Percentiles rank a stretch among this genome's conserved stretches.
phyloP scores from a whole-genome alignment of 1,140 invertebrate species.

The Metopolophium dirhodum region DNA sequence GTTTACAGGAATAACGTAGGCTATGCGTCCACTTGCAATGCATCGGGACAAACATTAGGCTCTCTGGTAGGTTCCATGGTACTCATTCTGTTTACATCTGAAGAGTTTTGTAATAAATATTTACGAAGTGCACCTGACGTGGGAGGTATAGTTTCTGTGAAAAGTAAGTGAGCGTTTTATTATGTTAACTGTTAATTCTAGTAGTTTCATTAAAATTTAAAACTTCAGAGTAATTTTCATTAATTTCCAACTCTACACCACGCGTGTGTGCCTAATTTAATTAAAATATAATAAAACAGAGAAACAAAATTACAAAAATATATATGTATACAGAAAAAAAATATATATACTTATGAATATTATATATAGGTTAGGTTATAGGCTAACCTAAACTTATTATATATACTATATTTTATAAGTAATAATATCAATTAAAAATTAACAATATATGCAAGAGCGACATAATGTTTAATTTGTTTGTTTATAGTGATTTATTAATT shows the following conservation, averaged over 20 bases:
- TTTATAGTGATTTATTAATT: too few species aligned
- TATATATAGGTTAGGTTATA: too few species aligned
- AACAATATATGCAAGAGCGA: too few species aligned
- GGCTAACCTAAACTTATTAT: too few species aligned
- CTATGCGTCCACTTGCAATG: slow-evolving; percentile 98
- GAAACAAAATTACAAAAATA: background rate
- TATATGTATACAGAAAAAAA: background rate
- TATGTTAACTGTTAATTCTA: background rate
- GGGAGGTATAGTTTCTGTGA: slow-evolving; percentile 81
- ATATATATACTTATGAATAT: too few species aligned
- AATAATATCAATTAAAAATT: background rate
- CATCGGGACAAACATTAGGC: slow-evolving; percentile 97
- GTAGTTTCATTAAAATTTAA: background rate
- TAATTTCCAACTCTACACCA: background rate
- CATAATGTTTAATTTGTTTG: too few species aligned
- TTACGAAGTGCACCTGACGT: slow-evolving; percentile 74
- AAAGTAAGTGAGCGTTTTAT: slow-evolving; percentile 68
- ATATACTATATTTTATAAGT: background rate
- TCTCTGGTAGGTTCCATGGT: slow-evolving; percentile 97
- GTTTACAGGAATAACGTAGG: slow-evolving; percentile 70
- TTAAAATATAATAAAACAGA: background rate
- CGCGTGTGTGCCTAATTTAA: background rate
- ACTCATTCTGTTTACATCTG: slow-evolving; percentile 94
- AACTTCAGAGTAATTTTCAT: background rate
- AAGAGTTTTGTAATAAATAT: slow-evolving; percentile 95